A percentile compares a stretch with the other conserved stretches of the same genome.
phyloP scores from a whole-genome alignment of 2,113 vertebrate species.

The Chrysemys picta region DNA sequence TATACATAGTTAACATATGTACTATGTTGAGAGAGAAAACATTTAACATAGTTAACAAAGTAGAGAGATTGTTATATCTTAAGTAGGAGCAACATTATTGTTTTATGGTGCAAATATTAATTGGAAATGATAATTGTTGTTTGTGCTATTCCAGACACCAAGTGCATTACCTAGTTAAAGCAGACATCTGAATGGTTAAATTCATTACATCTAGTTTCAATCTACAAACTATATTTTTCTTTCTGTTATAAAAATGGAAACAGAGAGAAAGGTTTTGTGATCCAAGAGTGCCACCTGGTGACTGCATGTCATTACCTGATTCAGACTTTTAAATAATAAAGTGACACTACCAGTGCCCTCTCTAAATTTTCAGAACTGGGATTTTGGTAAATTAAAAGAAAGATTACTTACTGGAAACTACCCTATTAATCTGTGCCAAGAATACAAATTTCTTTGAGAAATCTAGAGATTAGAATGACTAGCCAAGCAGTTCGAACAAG shows the following conservation, averaged over 20 bases:
- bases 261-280: not conserved
- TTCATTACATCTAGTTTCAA: accelerated
- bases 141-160: not conserved
- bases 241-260: accelerated
- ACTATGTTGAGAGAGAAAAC: accelerated
- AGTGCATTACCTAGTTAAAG: not conserved
- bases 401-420: not conserved
- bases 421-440: not conserved
- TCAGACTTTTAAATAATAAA: accelerated
- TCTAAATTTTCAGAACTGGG: not conserved
- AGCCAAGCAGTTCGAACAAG: not conserved
- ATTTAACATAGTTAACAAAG: accelerated
- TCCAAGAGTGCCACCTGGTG: constrained; percentile 68
- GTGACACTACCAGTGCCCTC: not conserved
- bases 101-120: not conserved
- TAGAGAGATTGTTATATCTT: not conserved
- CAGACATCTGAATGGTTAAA: not conserved
- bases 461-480: not conserved
- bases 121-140: accelerated
- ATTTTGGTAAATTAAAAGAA: not conserved
- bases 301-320: not conserved
- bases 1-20: not conserved
- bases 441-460: not conserved
- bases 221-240: accelerated
- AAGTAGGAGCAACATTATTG: not conserved